Evolutionary conservation across 2,113 vertebrate genomes (phyloP).

Genomic region (Pionites leucogaster): DNA sequence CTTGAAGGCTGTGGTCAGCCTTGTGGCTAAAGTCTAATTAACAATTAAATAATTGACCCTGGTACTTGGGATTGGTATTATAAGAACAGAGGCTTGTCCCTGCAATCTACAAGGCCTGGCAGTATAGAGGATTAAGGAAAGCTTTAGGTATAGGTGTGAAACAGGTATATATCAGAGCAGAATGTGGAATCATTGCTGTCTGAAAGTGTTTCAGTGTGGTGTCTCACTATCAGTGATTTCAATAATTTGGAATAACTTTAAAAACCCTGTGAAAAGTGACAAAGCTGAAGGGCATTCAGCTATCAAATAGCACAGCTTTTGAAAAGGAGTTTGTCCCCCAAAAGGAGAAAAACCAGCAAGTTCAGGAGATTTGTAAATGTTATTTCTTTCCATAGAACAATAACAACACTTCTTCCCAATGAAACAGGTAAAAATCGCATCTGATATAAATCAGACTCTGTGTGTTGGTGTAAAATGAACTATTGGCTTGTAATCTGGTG

Average conservation of each 20-base stretch:
- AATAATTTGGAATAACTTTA: background rate
- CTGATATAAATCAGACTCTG: background rate
- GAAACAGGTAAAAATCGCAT: background rate
- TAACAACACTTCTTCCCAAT: background rate
- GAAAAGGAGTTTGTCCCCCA: background rate
- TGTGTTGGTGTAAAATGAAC: background rate
- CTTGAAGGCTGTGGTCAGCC: background rate
- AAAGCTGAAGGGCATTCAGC: background rate
- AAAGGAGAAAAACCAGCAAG: background rate
- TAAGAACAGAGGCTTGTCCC: rapidly evolving
- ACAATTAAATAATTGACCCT: background rate
- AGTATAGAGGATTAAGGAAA: background rate
- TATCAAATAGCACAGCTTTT: background rate
- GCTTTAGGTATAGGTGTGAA: background rate
- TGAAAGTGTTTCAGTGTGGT: background rate
- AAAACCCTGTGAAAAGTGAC: background rate
- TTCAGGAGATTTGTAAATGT: background rate
- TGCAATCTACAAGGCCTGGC: background rate
- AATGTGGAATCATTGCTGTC: background rate
- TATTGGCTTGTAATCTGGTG: background rate
- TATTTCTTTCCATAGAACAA: background rate
- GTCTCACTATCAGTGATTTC: background rate
- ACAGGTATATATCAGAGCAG: slow-evolving; percentile 2
- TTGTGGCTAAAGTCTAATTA: background rate
- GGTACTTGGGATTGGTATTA: background rate